Evolutionary conservation across 92 coral and sea anemone genomes (phyloP), one percentile per base, ranked within the genome.

Genomic region (Epizoanthus ramosus): DNA sequence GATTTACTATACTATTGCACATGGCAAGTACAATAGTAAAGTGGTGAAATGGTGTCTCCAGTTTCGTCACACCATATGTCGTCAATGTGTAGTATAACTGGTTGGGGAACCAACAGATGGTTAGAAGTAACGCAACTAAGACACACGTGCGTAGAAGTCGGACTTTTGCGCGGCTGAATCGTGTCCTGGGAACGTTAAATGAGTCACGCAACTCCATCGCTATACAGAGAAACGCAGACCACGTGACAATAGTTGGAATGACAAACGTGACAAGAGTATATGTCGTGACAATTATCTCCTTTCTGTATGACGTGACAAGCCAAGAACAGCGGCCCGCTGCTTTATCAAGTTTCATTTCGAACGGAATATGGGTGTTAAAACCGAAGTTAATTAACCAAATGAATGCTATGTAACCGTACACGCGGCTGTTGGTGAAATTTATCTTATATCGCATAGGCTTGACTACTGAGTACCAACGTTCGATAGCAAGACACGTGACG

Each of bases 31-130:
- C 88, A 31, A 84, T 90, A 9, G 95, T 89, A 13, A 88, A 70
- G 72, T 90, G 88, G 60, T 92, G 97, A 15, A 87, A 72, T 8
- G 91, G 90, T 3, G 94, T 88, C 64, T 87, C 94, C 1, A 92
- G 75, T 43, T 68, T 63, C 0, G 80, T 84, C 50, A 92, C 73
- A 12, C 79, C 87, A 43, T 68, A 85, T 18, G 88, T 54, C 5
- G 93, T 84, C 73, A 90, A 63, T 16, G 87, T 82, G 63, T 89
- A 94, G 81, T 79, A 92, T 0, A 94, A 18, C 80, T 94, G 98
- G 83, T 92, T 91, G 0, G 97, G 98, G 69, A 94, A 71, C 98
- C 98, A 94, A 31, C 98, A 92, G 31, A 87, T 68, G 0, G 93
- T 88, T 33, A 94, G 57, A 1, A 94, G 60, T 10, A 87, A 80